Base-by-base conservation (phyloP, 2,888 invertebrate genomes). In the Micoletzkya japonica region DNA sequence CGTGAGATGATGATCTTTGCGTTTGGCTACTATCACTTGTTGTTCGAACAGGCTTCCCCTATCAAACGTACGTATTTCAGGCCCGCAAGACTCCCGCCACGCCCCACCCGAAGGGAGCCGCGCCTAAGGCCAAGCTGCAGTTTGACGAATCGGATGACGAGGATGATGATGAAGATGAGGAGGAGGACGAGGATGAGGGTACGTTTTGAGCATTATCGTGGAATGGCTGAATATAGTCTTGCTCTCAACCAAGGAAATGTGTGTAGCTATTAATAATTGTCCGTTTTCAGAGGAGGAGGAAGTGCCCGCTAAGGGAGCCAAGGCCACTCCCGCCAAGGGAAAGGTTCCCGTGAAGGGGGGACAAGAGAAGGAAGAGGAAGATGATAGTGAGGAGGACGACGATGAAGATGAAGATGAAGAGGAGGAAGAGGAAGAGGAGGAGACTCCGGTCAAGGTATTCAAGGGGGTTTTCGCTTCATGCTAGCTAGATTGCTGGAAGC, bases 81-180 rank as follows among this genome's bases (percentile, higher is more conserved):
- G 44, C n/a, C 24, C 74, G 74, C 67, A 79, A 79, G 59, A 72
- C 74, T 36, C 79, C 79, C 39, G 57, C 72, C 7, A 79, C 79
- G 30, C 79, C 79, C 26, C 77, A 78, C 58, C 79, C 79, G 4
- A 74, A 76, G 39, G 59, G 71, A n/a, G 69, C 57, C 44, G 44
- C 49, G 4, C 34, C 7, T 4, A 17, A 26, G 7, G 44, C 54
- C 6, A 64, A 70, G 34, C 20, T 66, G 20, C 26, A 72, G 24
- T 71, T 70, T 14, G 75, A 71, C 36, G 73, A 74, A 37, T 75
- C 72, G 20, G 77, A 75, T 32, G 68, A 68, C 0, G 68, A 68
- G 2, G 44, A 44, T 20, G 68, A 72, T 17, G 73, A 71, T 1
- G 71, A 70, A 0, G 71, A 68, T 0, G 68, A 68, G 2, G 68